Evolutionary conservation across 2,113 vertebrate genomes (phyloP).

Genomic region (Campylorhamphus procurvoides): DNA sequence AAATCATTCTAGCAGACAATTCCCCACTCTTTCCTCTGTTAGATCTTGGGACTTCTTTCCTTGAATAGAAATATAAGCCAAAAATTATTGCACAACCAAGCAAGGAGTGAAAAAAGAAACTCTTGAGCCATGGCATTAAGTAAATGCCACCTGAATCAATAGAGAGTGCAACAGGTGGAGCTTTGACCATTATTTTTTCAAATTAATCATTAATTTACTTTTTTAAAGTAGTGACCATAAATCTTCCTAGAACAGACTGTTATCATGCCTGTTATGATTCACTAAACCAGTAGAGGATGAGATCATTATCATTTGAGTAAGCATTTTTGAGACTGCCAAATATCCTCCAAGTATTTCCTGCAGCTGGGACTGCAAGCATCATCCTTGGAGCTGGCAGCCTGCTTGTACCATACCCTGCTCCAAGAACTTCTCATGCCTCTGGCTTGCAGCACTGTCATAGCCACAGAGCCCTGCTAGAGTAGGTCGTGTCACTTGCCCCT

Average conservation of each 20-base stretch:
- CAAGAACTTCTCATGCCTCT: background rate
- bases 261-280: conserved; percentile 10
- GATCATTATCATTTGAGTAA: background rate
- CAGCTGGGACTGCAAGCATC: background rate
- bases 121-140: background rate
- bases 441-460: fast-evolving
- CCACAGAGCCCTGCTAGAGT: fast-evolving
- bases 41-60: background rate
- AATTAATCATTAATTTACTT: conserved; percentile 17
- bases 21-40: background rate
- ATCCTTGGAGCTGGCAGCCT: background rate
- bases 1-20: background rate
- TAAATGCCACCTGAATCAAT: conserved; percentile 28
- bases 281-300: background rate
- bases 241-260: conserved; percentile 8
- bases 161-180: background rate
- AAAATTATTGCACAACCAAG: background rate
- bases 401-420: background rate
- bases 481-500: fast-evolving
- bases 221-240: background rate
- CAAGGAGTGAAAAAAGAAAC: background rate
- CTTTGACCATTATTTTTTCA: background rate
- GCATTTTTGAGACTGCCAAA: conserved; percentile 4
- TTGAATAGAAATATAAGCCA: background rate
- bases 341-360: conserved; percentile 11